Conservation (phyloP, 2,797 vertebrate species). For the Tapirus indicus region DNA sequence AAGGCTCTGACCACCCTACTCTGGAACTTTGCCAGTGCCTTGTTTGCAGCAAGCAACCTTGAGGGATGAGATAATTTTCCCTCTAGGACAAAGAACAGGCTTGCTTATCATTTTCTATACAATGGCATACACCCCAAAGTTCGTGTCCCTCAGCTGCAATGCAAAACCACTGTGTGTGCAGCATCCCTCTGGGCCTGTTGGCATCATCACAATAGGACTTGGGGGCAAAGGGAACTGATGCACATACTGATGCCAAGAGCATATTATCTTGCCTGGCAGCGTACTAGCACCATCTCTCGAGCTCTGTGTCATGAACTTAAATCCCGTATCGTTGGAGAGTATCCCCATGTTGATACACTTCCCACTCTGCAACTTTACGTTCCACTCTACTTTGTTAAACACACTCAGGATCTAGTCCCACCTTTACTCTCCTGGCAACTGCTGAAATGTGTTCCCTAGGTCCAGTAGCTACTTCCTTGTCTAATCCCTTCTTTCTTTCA, state of each 20-base stretch:
- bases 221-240: background rate
- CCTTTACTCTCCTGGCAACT: accelerated
- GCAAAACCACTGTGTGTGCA: background rate
- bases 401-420: background rate
- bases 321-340: background rate
- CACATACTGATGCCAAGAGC: background rate
- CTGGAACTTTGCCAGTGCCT: background rate
- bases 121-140: background rate
- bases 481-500: background rate
- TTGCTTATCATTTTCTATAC: background rate
- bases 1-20: background rate
- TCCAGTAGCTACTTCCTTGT: background rate
- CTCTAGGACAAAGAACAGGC: background rate
- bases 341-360: background rate
- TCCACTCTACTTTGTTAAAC: background rate
- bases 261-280: background rate
- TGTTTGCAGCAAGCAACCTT: background rate
- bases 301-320: background rate
- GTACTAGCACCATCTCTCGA: background rate
- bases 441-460: background rate
- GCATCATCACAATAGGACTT: background rate
- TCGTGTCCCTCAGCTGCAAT: background rate
- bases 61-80: background rate
- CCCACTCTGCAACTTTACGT: background rate
- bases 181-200: background rate